Evolutionary conservation across 1,140 invertebrate species (phyloP), one percentile per base, ranked within the genome.

Genomic region (Hydropsyche tenuis): DNA sequence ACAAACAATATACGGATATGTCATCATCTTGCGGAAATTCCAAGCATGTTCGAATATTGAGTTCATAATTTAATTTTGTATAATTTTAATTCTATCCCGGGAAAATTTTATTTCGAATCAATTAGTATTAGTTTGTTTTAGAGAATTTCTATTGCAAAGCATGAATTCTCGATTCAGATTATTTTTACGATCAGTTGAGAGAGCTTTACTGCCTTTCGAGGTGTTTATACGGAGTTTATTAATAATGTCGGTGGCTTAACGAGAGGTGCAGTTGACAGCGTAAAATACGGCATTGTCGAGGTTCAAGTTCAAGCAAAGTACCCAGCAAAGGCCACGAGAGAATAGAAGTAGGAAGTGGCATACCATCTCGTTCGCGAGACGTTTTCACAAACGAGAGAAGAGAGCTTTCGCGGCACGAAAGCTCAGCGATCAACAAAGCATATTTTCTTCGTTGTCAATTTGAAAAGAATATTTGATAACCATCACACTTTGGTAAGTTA

Each of bases 261-360:
- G 68, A 69, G 65, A 56, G 68, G 25, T 46, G 51, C 46, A 22
- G 68, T 68, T 74, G 73, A 69, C 69, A 53, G 68, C 43, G 46
- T 74, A 71, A 70, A 70, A 70, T 74, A 74, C 23, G 30, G 73
- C 73, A 63, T 71, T 74, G 70, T 71, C 68, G 56, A 42, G 63
- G 69, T 71, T 71, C 73, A 74, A 71, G 68, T 74, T 74, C 73
- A 74, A 69, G 46, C 63, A 48, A 30, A 60, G 18, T 62, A 69
- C 65, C 69, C 65, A 56, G 12, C n/a, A 46, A 46, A 69, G 69
- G 73, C 60, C 56, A 64, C 62, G 73, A 48, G 63, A 64, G 30
- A 37, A 37, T 37, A 37, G 30, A 3, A 37, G 63, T 65, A 70
- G 68, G 69, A 63, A 74, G 56, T 43, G 65, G 56, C 53, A 73